Conservation (phyloP, 2,888 invertebrate species). For the Antheraea yamamai region DNA sequence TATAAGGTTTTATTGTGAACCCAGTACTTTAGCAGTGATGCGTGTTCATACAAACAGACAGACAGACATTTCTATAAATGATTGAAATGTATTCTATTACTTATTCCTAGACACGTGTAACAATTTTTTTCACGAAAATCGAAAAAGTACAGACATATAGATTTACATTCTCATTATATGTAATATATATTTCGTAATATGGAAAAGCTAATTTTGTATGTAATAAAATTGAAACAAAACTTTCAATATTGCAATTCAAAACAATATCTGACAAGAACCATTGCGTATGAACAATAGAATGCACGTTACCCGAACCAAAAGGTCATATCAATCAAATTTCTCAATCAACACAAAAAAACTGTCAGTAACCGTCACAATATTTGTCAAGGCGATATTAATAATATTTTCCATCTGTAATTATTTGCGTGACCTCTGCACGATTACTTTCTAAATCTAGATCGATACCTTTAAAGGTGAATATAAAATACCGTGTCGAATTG, state of each 20-base stretch:
- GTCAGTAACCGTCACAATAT: constrained; percentile 17
- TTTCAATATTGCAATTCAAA: not conserved
- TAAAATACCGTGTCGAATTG: constrained; percentile 35
- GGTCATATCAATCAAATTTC: constrained; percentile 19
- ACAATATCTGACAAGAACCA: not conserved
- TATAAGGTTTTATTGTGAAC: no score
- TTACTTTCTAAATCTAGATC: constrained; percentile 43
- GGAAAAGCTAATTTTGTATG: not conserved
- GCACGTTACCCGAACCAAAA: not conserved
- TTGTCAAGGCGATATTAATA: constrained; percentile 28
- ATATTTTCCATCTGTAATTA: constrained; percentile 28
- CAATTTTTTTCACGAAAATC: no score
- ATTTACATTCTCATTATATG: no score
- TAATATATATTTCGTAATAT: no score
- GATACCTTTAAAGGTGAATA: constrained; percentile 29
- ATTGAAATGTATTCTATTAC: no score
- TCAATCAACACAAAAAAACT: constrained; percentile 22
- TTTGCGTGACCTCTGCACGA: constrained; percentile 36
- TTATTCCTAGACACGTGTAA: no score
- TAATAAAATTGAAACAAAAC: not conserved
- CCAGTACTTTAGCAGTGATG: no score
- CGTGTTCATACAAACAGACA: no score
- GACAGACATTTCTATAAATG: no score
- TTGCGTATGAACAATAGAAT: constrained; percentile 11
- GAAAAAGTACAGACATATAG: no score